Conservation (phyloP, 1,140 invertebrate genomes). For the Neomicropteryx cornuta region DNA sequence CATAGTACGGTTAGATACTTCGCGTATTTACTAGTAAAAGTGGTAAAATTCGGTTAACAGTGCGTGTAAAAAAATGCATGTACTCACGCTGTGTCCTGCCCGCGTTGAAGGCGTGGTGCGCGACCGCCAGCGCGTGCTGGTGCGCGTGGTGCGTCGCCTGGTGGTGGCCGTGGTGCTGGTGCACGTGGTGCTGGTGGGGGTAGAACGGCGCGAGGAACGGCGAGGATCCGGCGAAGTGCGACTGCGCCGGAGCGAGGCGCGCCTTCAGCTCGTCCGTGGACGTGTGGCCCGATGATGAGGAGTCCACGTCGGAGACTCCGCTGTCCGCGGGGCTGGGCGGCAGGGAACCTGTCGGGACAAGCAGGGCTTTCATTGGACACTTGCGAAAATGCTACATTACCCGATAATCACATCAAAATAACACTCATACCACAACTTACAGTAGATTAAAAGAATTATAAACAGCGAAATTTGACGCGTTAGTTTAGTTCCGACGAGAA, state of each 20-base stretch:
- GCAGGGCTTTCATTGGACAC: background rate
- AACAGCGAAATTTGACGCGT: too few relatives aligned
- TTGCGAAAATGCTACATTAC: background rate
- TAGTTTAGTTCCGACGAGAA: too few relatives aligned
- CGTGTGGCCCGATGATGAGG: constrained; percentile 80
- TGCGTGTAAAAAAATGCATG: too few relatives aligned
- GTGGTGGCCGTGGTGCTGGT: constrained; percentile 7
- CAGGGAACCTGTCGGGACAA: constrained; percentile 61
- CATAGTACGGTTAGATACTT: too few relatives aligned
- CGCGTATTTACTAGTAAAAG: too few relatives aligned
- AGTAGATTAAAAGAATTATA: too few relatives aligned
- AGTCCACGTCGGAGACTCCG: constrained; percentile 93
- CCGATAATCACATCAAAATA: constrained; percentile 1
- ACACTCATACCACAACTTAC: background rate
- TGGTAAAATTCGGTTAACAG: too few relatives aligned
- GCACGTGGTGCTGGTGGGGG: constrained; percentile 5
- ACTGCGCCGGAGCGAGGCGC: constrained; percentile 63
- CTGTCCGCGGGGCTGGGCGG: constrained; percentile 95
- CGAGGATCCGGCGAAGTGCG: constrained; percentile 36
- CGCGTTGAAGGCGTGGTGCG: constrained; percentile 32
- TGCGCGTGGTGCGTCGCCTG: constrained; percentile 38
- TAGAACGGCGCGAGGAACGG: constrained; percentile 32
- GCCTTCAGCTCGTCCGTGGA: constrained; percentile 82
- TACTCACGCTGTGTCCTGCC: constrained; percentile 29
- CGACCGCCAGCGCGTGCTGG: constrained; percentile 30